Percentiles rank a stretch among this genome's conserved stretches.
Conservation (phyloP, 2,113 vertebrate species). For the Corythaixoides concolor region DNA sequence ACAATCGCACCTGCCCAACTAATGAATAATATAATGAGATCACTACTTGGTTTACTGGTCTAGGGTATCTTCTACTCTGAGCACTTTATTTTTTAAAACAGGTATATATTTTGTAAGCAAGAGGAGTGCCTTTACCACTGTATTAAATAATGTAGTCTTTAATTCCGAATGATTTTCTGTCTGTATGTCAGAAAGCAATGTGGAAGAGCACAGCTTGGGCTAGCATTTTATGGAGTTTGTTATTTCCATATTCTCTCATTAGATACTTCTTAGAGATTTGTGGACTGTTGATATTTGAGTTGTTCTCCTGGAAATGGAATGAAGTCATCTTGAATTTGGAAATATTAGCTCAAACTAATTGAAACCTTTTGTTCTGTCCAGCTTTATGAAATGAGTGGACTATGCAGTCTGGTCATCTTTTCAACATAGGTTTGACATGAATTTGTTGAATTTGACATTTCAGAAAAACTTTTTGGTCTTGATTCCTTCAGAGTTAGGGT, state of each 20-base stretch:
- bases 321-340: not conserved
- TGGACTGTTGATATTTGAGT: not conserved
- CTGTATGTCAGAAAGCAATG: not conserved
- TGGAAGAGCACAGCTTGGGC: not conserved
- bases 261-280: not conserved
- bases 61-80: not conserved
- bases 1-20: fast-evolving
- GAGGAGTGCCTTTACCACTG: not conserved
- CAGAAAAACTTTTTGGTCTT: not conserved
- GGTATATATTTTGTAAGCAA: not conserved
- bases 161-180: not conserved
- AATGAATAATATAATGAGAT: not conserved
- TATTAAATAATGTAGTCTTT: not conserved
- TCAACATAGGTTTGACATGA: not conserved
- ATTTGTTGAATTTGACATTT: not conserved
- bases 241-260: not conserved
- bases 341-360: not conserved
- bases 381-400: not conserved
- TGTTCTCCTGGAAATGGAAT: not conserved
- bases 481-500: not conserved
- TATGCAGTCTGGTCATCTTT: not conserved
- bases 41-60: not conserved
- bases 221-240: not conserved
- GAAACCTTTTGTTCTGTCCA: not conserved
- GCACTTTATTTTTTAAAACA: not conserved